Conservation (phyloP, 1,140 invertebrate genomes). For the Ceratitis capitata region DNA sequence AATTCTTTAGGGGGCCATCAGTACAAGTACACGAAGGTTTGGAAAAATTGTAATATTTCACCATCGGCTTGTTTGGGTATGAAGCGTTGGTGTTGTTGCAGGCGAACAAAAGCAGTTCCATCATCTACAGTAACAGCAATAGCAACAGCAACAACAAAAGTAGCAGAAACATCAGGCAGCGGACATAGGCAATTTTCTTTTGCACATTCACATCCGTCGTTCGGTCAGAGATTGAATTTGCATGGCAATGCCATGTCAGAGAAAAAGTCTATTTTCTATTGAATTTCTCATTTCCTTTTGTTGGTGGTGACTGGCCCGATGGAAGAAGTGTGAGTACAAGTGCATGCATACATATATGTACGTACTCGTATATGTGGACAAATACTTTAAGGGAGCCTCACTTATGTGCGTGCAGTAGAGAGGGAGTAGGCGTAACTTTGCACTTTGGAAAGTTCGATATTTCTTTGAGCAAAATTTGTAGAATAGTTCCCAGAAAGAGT, state of each 20-base stretch:
- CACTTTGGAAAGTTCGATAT: no score
- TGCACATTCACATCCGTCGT: neutral
- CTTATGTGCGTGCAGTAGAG: no score
- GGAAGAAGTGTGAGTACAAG: neutral
- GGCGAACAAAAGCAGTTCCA: neutral
- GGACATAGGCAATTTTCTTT: conserved; percentile 10
- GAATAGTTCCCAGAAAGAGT: no score
- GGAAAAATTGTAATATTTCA: neutral
- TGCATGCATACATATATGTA: neutral
- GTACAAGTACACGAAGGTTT: neutral
- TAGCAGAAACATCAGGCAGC: neutral
- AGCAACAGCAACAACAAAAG: neutral
- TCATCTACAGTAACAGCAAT: no score
- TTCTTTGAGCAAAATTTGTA: no score
- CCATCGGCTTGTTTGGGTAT: neutral
- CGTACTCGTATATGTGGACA: no score
- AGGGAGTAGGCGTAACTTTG: no score
- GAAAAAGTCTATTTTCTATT: neutral
- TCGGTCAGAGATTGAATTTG: conserved; percentile 20
- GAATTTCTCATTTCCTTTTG: conserved; percentile 4
- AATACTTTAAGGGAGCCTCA: no score
- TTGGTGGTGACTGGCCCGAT: neutral
- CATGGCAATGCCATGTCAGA: neutral
- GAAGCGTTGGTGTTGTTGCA: neutral
- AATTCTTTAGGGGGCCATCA: no score